These are phyloP conservation scores for Ashinkailepas kermadecensis DNA, from an alignment of 2,888 invertebrate genomes.

Conservation along the genomic window DNA sequence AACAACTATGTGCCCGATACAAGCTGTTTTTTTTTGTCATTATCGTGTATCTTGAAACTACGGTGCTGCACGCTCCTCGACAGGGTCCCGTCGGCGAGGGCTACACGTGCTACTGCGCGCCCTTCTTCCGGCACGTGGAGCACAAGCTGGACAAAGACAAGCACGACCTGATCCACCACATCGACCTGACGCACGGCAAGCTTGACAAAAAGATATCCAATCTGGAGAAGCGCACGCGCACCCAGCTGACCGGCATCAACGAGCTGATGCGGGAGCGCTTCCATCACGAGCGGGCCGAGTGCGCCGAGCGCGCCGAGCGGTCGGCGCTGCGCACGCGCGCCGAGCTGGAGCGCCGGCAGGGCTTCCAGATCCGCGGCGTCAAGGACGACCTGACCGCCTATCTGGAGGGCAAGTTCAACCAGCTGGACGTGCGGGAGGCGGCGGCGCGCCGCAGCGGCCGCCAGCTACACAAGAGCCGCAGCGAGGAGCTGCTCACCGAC, in stretches of 20 bases:
- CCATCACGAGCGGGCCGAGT: background rate
- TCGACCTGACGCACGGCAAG: conserved; percentile 69
- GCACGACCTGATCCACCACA: conserved; percentile 65
- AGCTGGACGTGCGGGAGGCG: conserved; percentile 28
- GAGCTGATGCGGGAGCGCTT: conserved; percentile 48
- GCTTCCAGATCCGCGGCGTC: background rate
- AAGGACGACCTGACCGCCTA: conserved; percentile 23
- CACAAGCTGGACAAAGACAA: conserved; percentile 67
- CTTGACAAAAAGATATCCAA: conserved; percentile 73
- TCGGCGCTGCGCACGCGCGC: background rate
- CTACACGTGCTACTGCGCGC: conserved; percentile 86
- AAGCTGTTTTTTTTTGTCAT: background rate
- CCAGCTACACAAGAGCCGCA: background rate
- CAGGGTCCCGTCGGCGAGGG: conserved; percentile 86
- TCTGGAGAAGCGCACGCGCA: conserved; percentile 63
- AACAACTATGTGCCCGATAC: too few species aligned
- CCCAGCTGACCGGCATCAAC: conserved; percentile 55
- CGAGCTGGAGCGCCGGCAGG: conserved; percentile 7
- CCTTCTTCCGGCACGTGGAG: conserved; percentile 81
- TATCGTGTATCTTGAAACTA: background rate
- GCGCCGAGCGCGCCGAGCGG: background rate
- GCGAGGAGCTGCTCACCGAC: conserved; percentile 21
- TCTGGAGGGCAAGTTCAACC: conserved; percentile 8
- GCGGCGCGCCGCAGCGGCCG: background rate
- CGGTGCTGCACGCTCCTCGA: conserved; percentile 20